Evolutionary conservation across 2,888 invertebrate species (phyloP).

Genomic region (Andrena haemorrhoa): DNA sequence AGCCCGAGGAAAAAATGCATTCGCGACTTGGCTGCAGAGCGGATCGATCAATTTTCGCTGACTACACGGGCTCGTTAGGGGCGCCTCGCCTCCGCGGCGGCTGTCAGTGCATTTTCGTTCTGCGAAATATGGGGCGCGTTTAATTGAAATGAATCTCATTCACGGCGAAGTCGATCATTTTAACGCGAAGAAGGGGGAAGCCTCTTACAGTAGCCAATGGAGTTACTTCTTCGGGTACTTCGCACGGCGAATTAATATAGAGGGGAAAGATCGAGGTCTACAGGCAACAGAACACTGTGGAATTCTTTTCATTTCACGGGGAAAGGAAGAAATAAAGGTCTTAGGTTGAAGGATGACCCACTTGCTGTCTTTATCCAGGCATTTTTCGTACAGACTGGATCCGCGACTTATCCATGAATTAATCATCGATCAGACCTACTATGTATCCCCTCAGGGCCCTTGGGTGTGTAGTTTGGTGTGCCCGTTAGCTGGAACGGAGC

Average conservation of each 20-base stretch:
- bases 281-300: background rate
- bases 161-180: slow-evolving; percentile 26
- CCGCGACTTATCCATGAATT: slow-evolving; percentile 22
- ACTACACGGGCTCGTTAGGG: slow-evolving; percentile 33
- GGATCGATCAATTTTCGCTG: slow-evolving; percentile 48
- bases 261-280: background rate
- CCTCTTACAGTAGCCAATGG: background rate
- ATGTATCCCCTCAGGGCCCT: slow-evolving; percentile 2
- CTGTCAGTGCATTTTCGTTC: slow-evolving; percentile 32
- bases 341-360: no score
- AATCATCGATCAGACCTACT: slow-evolving; percentile 41
- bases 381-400: background rate
- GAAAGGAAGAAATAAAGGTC: no score
- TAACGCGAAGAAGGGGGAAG: background rate
- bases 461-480: slow-evolving; percentile 30
- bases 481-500: slow-evolving; percentile 13
- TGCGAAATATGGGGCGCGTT: slow-evolving; percentile 42
- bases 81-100: slow-evolving; percentile 3
- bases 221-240: slow-evolving; percentile 5
- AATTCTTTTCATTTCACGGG: no score
- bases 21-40: background rate
- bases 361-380: no score
- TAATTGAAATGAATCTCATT: slow-evolving; percentile 43
- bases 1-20: slow-evolving; percentile 5
- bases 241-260: background rate